Evolutionary conservation across 2,888 invertebrate genomes (phyloP), one percentile per base, ranked within the genome.

Genomic region (Phasia obesa): DNA sequence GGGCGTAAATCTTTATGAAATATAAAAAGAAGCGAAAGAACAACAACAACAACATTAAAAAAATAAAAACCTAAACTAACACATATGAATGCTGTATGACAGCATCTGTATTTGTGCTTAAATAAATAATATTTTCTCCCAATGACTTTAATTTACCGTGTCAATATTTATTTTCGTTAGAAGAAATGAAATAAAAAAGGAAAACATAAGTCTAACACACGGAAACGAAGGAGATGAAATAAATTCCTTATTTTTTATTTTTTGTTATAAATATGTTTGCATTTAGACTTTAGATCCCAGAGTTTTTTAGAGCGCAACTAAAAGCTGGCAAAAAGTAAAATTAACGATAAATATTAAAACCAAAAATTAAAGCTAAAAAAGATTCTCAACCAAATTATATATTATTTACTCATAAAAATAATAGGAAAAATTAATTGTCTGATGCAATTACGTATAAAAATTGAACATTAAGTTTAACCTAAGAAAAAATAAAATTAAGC

Each of bases 91-190:
- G 15, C 25, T 57, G 15, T 25, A 38, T 25, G 38, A 4, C 31
- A 67, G 27, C 47, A 51, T 53, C n/a, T 60, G 51, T 31, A 11
- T 35, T 35, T 75, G 47, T 69, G 67, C 44, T 73, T 42, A 81
- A 81, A 81, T 81, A 84, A 81, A 75, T 73, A 78, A 75, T 78
- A 82, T 81, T 87, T 86, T 76, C 83, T 74, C 82, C 84, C 85
- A 86, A 87, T 85, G 85, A 85, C 87, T 88, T 88, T 88, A 88
- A 88, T 88, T 88, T 88, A 82, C 85, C 86, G 86, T 88, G 87
- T 87, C 88, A 89, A 88, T 87, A 87, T 88, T 89, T 89, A 88
- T 88, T 88, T 87, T 85, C 84, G 83, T 82, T 84, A 83, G 81
- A 81, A 82, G 75, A 76, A 74, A 80, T 60, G 67, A 67, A 70